Evolutionary conservation across 2,797 vertebrate genomes (phyloP).

Genomic region (Malurus splendens): DNA sequence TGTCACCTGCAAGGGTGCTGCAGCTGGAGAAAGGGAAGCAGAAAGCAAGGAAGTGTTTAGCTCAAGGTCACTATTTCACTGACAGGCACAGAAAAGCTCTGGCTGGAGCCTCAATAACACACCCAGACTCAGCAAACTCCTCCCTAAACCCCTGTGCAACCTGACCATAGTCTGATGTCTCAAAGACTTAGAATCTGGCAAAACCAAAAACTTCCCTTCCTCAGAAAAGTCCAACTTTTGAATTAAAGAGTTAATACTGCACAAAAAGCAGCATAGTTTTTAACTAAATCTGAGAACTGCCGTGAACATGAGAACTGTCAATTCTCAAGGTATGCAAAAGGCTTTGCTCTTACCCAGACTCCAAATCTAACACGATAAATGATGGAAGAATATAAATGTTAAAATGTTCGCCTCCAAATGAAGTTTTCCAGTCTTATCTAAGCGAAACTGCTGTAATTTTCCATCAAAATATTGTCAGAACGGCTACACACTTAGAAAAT

Average conservation of each 20-base stretch:
- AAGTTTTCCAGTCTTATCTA: background rate
- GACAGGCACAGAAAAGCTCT: background rate
- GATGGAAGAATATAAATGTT: background rate
- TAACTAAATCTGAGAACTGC: background rate
- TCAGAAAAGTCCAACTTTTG: background rate
- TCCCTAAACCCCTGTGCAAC: background rate
- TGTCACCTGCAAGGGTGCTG: conserved; percentile 29
- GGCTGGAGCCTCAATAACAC: background rate
- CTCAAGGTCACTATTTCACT: conserved; percentile 36
- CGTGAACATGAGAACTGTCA: background rate
- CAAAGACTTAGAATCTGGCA: rapidly evolving
- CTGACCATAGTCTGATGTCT: background rate
- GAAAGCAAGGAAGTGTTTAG: background rate
- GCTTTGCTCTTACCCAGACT: background rate
- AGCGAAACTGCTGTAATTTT: background rate
- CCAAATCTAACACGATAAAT: background rate
- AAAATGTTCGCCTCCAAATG: background rate
- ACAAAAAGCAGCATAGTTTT: background rate
- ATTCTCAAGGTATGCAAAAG: background rate
- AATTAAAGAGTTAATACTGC: background rate
- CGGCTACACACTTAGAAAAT: background rate
- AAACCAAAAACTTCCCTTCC: background rate
- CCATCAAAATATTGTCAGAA: background rate
- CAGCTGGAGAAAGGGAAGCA: conserved; percentile 17
- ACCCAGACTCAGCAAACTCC: background rate